phyloP scores from a whole-genome alignment of 2,113 vertebrate species.

The Solea senegalensis region DNA sequence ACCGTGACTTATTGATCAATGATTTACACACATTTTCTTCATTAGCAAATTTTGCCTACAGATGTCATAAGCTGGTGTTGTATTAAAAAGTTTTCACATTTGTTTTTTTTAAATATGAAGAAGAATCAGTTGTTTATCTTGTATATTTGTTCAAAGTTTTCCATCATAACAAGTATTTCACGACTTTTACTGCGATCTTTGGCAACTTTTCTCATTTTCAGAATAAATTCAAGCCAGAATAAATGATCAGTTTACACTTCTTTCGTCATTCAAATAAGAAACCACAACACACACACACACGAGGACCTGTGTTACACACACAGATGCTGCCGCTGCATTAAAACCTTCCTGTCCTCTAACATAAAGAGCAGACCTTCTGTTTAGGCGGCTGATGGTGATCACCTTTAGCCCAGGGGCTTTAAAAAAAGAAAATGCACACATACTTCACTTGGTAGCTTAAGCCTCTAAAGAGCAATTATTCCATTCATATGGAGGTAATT shows the following conservation, averaged over 20 bases:
- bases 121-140: no score
- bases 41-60: background rate
- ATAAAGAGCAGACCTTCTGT: conserved; percentile 42
- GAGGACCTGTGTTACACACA: background rate
- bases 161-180: no score
- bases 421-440: conserved; percentile 44
- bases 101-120: no score
- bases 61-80: no score
- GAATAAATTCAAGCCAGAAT: conserved; percentile 52
- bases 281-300: background rate
- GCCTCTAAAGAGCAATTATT: conserved; percentile 73
- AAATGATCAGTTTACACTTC: conserved; percentile 26
- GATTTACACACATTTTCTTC: background rate
- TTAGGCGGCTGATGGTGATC: conserved; percentile 46
- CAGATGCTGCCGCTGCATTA: background rate
- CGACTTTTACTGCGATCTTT: background rate
- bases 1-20: background rate
- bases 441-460: conserved; percentile 75
- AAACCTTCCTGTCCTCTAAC: conserved; percentile 17
- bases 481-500: conserved; percentile 80
- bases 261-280: background rate
- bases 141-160: no score
- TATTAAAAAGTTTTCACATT: no score
- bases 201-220: conserved; percentile 36
- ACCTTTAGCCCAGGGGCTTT: conserved; percentile 58